Conservation (phyloP, 2,113 vertebrate species). For the Chaetura pelagica region DNA sequence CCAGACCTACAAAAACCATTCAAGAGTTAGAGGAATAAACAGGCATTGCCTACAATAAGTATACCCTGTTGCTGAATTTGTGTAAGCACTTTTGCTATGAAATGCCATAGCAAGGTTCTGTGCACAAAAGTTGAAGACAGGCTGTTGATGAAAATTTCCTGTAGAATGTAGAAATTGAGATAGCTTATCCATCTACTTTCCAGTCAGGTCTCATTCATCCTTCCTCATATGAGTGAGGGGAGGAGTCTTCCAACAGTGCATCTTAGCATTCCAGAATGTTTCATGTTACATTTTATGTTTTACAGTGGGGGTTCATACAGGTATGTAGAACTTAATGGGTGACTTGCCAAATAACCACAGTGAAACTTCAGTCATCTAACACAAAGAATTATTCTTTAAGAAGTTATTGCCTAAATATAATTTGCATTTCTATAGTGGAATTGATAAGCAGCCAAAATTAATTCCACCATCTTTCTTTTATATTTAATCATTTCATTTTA, state of each 20-base stretch:
- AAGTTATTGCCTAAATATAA: not conserved
- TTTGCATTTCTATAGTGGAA: not conserved
- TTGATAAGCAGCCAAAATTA: not conserved
- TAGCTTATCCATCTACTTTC: not conserved
- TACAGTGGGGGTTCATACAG: not conserved
- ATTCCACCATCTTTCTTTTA: not conserved
- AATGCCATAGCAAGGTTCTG: not conserved
- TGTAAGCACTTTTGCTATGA: not conserved
- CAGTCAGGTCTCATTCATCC: not conserved
- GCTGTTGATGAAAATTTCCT: not conserved
- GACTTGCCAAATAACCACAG: not conserved
- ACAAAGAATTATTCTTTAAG: not conserved
- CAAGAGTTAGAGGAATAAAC: conserved; percentile 19
- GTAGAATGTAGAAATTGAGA: not conserved
- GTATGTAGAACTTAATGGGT: not conserved
- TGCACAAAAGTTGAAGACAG: not conserved
- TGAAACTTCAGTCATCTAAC: not conserved
- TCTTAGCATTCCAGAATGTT: not conserved
- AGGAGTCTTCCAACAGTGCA: not conserved
- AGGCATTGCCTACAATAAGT: not conserved
- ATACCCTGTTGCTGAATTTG: not conserved
- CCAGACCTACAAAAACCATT: not conserved
- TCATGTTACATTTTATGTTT: not conserved
- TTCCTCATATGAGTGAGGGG: too few relatives aligned
- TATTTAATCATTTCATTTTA: not conserved